Evolutionary conservation across 2,888 invertebrate genomes (phyloP).

Genomic region (Thalpophila matura): DNA sequence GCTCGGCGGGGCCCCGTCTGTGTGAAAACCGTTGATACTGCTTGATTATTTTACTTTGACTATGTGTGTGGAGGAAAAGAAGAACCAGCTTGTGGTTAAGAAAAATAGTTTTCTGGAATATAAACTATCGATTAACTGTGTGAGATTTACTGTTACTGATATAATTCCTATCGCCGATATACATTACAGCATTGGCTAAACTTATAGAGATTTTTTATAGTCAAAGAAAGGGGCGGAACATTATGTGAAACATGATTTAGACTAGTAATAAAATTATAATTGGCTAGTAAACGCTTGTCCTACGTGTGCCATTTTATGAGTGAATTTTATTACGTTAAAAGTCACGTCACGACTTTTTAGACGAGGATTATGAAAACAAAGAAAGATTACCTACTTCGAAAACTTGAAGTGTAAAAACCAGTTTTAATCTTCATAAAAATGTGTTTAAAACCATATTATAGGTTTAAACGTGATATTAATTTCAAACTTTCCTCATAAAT

Average conservation of each 20-base stretch:
- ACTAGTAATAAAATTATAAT: neutral
- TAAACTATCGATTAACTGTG: neutral
- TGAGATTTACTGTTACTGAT: neutral
- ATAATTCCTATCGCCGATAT: too few species aligned
- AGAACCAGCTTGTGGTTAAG: neutral
- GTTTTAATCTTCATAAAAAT: conserved; percentile 61
- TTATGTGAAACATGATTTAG: neutral
- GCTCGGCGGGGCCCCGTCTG: conserved; percentile 78
- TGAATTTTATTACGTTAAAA: neutral
- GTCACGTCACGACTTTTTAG: conserved; percentile 11
- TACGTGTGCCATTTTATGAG: conserved; percentile 4
- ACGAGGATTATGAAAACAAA: conserved; percentile 40
- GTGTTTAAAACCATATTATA: conserved; percentile 57
- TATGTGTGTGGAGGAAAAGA: neutral
- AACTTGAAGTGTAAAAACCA: conserved; percentile 55
- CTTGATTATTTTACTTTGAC: conserved; percentile 24
- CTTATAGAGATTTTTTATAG: too few species aligned
- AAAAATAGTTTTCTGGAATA: neutral
- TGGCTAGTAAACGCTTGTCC: neutral
- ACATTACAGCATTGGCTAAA: too few species aligned
- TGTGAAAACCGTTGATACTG: conserved; percentile 26
- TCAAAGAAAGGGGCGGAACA: too few species aligned
- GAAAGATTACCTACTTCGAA: conserved; percentile 31
- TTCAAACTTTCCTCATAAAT: conserved; percentile 51
- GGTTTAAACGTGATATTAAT: conserved; percentile 57